Percentiles rank a stretch among this genome's conserved stretches.
These are phyloP conservation scores for Paralichthys olivaceus DNA, from an alignment of 2,113 vertebrate genomes.

Conservation along the genomic window DNA sequence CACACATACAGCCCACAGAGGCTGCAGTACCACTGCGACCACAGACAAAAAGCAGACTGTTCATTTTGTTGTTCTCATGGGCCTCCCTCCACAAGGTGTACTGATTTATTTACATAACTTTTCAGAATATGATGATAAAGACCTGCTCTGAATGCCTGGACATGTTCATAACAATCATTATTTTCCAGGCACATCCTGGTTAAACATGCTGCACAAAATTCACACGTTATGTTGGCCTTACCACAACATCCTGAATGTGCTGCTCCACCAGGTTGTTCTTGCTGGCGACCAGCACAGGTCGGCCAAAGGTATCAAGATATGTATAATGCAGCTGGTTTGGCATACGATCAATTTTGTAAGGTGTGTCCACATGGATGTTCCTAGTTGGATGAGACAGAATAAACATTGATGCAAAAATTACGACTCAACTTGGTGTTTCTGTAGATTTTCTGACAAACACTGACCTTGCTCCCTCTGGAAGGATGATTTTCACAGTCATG, in stretches of 20 bases:
- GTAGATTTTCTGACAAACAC: conserved; percentile 48
- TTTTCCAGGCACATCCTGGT: no score
- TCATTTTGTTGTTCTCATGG: background rate
- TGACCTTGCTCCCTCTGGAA: conserved; percentile 97
- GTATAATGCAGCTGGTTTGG: conserved; percentile 95
- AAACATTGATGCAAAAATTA: background rate
- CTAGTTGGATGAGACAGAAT: conserved; percentile 67
- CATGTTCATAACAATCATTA: no score
- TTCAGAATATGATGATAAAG: background rate
- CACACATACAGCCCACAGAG: background rate
- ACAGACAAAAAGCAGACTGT: no score
- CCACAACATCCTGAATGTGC: conserved; percentile 98
- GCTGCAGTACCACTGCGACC: no score
- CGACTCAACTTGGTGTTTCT: background rate
- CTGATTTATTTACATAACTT: background rate
- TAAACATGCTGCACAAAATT: no score
- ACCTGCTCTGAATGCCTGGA: background rate
- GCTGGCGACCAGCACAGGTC: conserved; percentile 93
- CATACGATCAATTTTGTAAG: conserved; percentile 89
- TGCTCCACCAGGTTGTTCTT: conserved; percentile 97
- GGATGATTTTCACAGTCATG: conserved; percentile 93
- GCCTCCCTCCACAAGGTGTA: background rate
- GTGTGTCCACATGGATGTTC: conserved; percentile 94
- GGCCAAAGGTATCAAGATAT: conserved; percentile 96
- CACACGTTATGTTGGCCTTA: conserved; percentile 67